These are phyloP conservation scores for Chamaea fasciata DNA, from an alignment of 2,113 vertebrate species.

Conservation along the genomic window DNA sequence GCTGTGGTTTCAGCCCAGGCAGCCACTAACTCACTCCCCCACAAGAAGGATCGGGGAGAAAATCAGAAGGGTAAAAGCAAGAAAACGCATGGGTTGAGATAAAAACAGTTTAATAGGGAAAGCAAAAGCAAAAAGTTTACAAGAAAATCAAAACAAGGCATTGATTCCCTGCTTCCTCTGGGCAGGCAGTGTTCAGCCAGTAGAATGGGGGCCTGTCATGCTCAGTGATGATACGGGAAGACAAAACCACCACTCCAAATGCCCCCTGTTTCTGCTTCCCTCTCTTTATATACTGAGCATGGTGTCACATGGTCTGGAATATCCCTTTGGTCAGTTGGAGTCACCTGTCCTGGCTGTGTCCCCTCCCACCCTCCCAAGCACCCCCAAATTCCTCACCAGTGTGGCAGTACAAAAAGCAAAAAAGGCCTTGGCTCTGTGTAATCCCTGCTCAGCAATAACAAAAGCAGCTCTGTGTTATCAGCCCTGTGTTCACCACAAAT, in stretches of 20 bases:
- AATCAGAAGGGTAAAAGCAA: not conserved
- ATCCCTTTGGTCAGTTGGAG: not conserved
- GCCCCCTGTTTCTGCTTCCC: too few relatives aligned
- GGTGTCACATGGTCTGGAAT: fast-evolving
- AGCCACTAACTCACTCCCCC: not conserved
- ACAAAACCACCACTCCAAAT: not conserved
- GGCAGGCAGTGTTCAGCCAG: not conserved
- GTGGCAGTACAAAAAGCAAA: too few relatives aligned
- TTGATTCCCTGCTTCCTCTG: not conserved
- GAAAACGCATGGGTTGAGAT: not conserved
- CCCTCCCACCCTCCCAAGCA: not conserved
- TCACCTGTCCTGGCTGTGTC: not conserved
- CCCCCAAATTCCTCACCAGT: too few relatives aligned
- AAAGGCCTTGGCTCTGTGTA: not conserved
- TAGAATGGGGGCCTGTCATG: not conserved
- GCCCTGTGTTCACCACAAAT: not conserved
- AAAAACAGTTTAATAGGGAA: not conserved
- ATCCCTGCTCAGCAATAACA: not conserved
- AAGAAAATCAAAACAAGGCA: not conserved
- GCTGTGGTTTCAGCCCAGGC: not conserved
- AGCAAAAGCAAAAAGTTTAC: not conserved
- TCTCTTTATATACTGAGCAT: fast-evolving
- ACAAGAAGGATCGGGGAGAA: not conserved
- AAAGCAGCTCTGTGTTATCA: not conserved
- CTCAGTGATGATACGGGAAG: fast-evolving